These are phyloP conservation scores for Drosophila hydei DNA, from an alignment of 1,140 invertebrate genomes.

Conservation along the genomic window DNA sequence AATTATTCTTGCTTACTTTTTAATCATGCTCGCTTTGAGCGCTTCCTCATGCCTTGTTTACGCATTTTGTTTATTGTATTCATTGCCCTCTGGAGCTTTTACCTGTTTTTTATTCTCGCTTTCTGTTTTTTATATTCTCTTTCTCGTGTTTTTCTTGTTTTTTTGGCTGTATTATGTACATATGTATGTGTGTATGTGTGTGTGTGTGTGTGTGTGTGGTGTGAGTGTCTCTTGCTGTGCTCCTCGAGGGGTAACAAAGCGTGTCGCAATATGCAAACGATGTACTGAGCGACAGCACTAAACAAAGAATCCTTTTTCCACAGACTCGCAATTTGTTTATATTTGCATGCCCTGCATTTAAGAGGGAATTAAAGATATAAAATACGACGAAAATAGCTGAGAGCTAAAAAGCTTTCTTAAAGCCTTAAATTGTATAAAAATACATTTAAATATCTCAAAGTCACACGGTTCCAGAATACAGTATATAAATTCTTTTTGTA, in stretches of 20 bases:
- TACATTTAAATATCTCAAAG: no score
- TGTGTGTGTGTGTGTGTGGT: slow-evolving; percentile 9
- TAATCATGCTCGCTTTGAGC: slow-evolving; percentile 36
- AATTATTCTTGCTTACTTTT: slow-evolving; percentile 55
- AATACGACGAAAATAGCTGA: neutral
- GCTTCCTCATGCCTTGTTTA: slow-evolving; percentile 52
- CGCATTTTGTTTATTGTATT: slow-evolving; percentile 74
- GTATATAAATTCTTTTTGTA: no score
- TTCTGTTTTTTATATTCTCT: neutral
- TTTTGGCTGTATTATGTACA: slow-evolving; percentile 15
- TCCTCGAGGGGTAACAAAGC: slow-evolving; percentile 37
- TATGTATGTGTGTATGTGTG: neutral
- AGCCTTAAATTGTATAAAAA: neutral
- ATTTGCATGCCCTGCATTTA: slow-evolving; percentile 3
- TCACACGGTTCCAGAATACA: no score
- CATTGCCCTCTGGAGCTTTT: slow-evolving; percentile 63
- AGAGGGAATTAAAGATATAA: neutral
- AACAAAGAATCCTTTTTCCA: slow-evolving; percentile 17
- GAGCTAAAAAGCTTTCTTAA: neutral
- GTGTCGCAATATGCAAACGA: slow-evolving; percentile 44
- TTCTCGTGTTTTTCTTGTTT: neutral
- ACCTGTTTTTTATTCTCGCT: slow-evolving; percentile 23
- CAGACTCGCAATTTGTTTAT: slow-evolving; percentile 7
- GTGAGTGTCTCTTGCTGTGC: neutral
- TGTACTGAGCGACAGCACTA: slow-evolving; percentile 12